A percentile compares a stretch with the other conserved stretches of the same genome.
These are phyloP conservation scores for Syrphus vitripennis DNA, from an alignment of 2,888 invertebrate species.

Conservation along the genomic window DNA sequence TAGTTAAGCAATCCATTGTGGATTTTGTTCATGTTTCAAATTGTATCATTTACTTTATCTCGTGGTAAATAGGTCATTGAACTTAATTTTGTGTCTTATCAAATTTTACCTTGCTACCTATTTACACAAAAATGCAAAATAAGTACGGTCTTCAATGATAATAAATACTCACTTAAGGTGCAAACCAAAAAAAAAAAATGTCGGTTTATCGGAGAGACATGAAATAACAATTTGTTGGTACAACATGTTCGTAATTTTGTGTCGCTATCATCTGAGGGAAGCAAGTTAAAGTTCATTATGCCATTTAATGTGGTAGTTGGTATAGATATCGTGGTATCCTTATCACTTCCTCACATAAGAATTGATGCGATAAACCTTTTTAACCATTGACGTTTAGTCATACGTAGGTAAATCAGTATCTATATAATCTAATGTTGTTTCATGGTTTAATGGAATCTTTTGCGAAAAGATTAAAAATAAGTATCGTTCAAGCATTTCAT, in stretches of 20 bases:
- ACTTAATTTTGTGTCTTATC: too few species aligned
- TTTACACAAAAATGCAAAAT: neutral
- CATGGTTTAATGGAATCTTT: neutral
- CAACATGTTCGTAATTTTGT: neutral
- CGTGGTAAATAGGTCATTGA: too few species aligned
- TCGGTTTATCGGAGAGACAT: neutral
- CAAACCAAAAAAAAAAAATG: neutral
- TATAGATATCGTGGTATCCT: too few species aligned
- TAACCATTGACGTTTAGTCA: neutral
- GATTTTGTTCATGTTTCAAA: too few species aligned
- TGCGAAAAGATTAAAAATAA: neutral
- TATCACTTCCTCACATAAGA: neutral
- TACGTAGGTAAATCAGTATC: neutral
- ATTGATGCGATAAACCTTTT: neutral
- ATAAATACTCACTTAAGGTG: neutral
- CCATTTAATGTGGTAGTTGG: neutral
- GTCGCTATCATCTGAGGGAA: neutral
- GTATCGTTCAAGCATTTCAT: neutral
- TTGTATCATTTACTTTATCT: neutral
- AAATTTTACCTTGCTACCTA: neutral
- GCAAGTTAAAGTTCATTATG: slow-evolving; percentile 9
- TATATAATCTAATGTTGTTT: neutral
- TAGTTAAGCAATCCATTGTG: too few species aligned
- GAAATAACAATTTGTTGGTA: slow-evolving; percentile 18
- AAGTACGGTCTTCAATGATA: neutral